These are phyloP conservation scores for Sinonovacula constricta DNA, from an alignment of 1,140 invertebrate genomes.

Conservation along the genomic window DNA sequence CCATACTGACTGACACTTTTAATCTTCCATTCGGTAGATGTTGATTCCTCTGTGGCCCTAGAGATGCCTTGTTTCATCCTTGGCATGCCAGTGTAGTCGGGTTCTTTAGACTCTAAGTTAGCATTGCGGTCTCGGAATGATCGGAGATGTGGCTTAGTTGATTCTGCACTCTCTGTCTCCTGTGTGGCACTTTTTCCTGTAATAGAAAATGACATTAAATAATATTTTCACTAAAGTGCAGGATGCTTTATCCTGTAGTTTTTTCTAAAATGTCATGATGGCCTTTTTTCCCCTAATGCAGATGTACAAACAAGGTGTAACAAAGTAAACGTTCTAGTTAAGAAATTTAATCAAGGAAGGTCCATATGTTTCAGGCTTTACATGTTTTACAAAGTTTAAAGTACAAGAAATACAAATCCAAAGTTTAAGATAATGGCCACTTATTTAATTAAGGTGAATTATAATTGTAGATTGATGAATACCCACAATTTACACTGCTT, in stretches of 20 bases:
- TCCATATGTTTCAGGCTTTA: too few relatives aligned
- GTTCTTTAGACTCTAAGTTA: conserved; percentile 54
- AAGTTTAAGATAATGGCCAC: too few relatives aligned
- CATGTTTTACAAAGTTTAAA: too few relatives aligned
- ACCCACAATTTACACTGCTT: background rate
- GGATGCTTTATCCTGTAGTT: too few relatives aligned
- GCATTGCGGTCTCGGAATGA: conserved; percentile 44
- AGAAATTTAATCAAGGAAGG: too few relatives aligned
- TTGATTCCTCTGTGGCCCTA: conserved; percentile 57
- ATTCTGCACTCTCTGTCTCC: conserved; percentile 11
- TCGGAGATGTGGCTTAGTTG: conserved; percentile 36
- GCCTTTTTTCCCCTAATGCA: too few relatives aligned
- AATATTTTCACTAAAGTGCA: too few relatives aligned
- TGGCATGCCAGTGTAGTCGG: conserved; percentile 49
- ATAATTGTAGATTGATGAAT: background rate
- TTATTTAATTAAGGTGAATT: background rate
- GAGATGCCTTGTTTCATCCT: conserved; percentile 48
- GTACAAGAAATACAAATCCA: too few relatives aligned
- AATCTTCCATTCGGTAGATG: conserved; percentile 60
- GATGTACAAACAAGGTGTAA: too few relatives aligned
- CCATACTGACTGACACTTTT: conserved; percentile 71
- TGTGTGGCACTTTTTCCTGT: conserved; percentile 24
- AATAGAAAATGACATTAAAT: too few relatives aligned
- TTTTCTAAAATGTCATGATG: too few relatives aligned
- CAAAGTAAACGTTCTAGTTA: too few relatives aligned